Percentiles rank a stretch among this genome's conserved stretches.
Evolutionary conservation across 2,888 invertebrate species (phyloP).

Genomic region (Chouioia cunea): DNA sequence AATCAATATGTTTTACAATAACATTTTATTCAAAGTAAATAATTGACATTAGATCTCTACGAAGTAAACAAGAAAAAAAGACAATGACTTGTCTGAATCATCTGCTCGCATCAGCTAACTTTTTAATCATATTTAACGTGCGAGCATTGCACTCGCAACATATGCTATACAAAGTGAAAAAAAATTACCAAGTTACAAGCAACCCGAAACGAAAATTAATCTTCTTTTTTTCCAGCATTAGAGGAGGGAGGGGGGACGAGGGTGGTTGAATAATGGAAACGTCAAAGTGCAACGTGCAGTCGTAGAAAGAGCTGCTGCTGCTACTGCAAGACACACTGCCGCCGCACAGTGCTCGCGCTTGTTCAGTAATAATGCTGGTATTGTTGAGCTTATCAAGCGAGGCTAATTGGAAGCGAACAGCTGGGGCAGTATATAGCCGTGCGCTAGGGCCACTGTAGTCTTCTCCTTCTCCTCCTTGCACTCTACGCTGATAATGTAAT

Average conservation of each 20-base stretch:
- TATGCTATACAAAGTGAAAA: too few relatives aligned
- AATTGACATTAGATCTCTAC: too few relatives aligned
- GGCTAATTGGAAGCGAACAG: constrained; percentile 68
- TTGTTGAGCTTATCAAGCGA: constrained; percentile 68
- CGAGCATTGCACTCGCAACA: too few relatives aligned
- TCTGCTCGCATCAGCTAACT: too few relatives aligned
- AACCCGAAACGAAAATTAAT: constrained; percentile 37
- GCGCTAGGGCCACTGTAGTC: constrained; percentile 34
- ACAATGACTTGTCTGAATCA: constrained; percentile 18
- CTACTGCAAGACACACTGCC: constrained; percentile 15
- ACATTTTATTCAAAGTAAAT: too few relatives aligned
- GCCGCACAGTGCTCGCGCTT: constrained; percentile 57
- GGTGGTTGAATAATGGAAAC: constrained; percentile 52
- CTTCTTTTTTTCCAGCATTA: constrained; percentile 34
- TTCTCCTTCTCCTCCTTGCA: constrained; percentile 54
- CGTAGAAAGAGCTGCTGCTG: not conserved
- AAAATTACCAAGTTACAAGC: constrained; percentile 14
- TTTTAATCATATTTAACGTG: too few relatives aligned
- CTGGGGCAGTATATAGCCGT: constrained; percentile 58
- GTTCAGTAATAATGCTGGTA: constrained; percentile 66
- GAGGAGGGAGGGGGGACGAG: constrained; percentile 34
- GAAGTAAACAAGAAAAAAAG: not conserved
- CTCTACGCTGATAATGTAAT: constrained; percentile 66
- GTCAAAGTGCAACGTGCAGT: constrained; percentile 57
- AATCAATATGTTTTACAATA: too few relatives aligned